Base-by-base conservation (phyloP, 2,113 vertebrate species). In the Microcebus murinus region DNA sequence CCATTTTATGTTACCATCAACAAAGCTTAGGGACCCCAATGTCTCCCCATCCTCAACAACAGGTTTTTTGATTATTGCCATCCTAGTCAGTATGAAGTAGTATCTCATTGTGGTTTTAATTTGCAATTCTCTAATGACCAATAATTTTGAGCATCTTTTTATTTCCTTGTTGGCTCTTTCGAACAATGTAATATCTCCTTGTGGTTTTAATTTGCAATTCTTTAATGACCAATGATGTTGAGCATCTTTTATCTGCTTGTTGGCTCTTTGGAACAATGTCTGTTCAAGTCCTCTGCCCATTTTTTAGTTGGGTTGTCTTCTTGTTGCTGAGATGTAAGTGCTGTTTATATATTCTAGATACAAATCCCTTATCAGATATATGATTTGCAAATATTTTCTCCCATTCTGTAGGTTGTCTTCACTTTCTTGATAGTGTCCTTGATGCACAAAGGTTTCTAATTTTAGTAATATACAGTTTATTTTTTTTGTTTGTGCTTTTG, bases 321-420 rank as follows among this genome's bases (percentile, higher is more conserved):
- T 63, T 12, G 59, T 63, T 63, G 18, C 68, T 84, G 25, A 86
- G 11, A 80, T 86, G 3, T 87, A 70, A 90, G 34, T 90, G 4
- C 70, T 88, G 14, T 74, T 82, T 70, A 13, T 87, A 59, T 94
- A 29, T 82, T 92, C 50, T 88, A 39, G 52, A 70, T 87, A 18
- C 20, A 48, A 48, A 23, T 63, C 55, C 11, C 17, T 79, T 80
- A 71, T 84, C 36, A 91, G 45, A 45, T 87, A 45, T 0, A 34
- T 92, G 27, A 84, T 76, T 91, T 94, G 23, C 39, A 91, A 45
- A 36, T 93, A 67, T 91, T 93, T 92, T 70, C 42, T 90, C 55
- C 27, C 31, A n/a, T 86, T 89, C 34, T 79, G 0, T 93, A 68
- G n/a, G 57, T 92, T 77, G 17, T 77, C 34, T 95, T 93, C 15